A percentile compares a stretch with the other conserved stretches of the same genome.
These are phyloP conservation scores for Choristoneura rosaceana DNA, from an alignment of 2,888 invertebrate genomes.

Conservation along the genomic window DNA sequence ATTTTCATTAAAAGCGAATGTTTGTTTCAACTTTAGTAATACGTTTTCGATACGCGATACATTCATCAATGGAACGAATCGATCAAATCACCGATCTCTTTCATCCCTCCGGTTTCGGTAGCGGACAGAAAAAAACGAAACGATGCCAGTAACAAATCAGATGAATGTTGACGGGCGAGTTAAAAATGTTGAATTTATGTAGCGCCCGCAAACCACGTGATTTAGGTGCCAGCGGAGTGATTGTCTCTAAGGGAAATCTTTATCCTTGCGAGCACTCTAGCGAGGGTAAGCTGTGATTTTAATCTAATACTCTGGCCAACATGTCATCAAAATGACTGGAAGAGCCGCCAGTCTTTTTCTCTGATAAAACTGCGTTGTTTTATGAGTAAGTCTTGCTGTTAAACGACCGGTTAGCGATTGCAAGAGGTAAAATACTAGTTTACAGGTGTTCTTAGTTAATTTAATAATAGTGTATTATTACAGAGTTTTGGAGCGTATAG, in stretches of 20 bases:
- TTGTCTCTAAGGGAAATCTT: slow-evolving; percentile 51
- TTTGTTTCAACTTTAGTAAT: slow-evolving; percentile 7
- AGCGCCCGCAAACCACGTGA: slow-evolving; percentile 39
- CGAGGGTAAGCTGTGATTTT: slow-evolving; percentile 54
- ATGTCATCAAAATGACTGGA: slow-evolving; percentile 27
- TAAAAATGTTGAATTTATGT: slow-evolving; percentile 41
- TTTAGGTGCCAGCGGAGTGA: slow-evolving; percentile 40
- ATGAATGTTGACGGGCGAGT: slow-evolving; percentile 38
- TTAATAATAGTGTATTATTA: no score
- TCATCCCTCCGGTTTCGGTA: slow-evolving; percentile 27
- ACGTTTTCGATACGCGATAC: slow-evolving; percentile 11
- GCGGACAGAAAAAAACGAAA: slow-evolving; percentile 27
- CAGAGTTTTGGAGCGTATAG: no score
- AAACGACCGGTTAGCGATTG: neutral
- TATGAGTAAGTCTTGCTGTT: neutral
- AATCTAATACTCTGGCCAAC: slow-evolving; percentile 55
- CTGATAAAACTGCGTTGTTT: neutral
- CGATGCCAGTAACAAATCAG: slow-evolving; percentile 42
- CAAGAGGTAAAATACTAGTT: no score
- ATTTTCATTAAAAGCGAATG: slow-evolving; percentile 12
- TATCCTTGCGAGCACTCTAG: slow-evolving; percentile 47
- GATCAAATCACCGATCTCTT: slow-evolving; percentile 39
- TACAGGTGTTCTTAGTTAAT: no score
- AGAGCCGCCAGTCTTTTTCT: neutral
- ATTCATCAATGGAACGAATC: slow-evolving; percentile 38